These are phyloP conservation scores for Pitta sordida DNA, from an alignment of 2,113 vertebrate species.

Conservation along the genomic window DNA sequence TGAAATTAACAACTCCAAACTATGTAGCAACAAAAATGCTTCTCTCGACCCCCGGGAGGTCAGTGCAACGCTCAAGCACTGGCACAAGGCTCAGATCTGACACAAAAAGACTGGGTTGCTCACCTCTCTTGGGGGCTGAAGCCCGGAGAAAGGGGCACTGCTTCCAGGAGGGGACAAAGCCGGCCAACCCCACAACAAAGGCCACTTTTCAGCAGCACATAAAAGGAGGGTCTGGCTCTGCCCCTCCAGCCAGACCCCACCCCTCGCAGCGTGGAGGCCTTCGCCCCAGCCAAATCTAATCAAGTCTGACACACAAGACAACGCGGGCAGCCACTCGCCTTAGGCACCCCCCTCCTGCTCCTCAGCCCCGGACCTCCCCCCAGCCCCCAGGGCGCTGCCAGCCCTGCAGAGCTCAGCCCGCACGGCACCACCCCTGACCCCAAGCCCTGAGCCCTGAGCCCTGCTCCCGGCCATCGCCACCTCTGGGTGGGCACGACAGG, in stretches of 20 bases:
- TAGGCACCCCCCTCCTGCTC: neutral
- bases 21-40: neutral
- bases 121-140: neutral
- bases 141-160: neutral
- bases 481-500: neutral
- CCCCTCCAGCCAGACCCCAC: constrained; percentile 35
- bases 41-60: neutral
- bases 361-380: neutral
- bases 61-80: neutral
- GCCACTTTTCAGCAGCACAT: constrained; percentile 40
- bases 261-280: constrained; percentile 24
- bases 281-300: constrained; percentile 26
- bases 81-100: neutral
- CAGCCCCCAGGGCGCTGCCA: neutral
- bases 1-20: constrained; percentile 9
- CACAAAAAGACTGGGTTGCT: neutral
- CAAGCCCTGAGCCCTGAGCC: too few relatives aligned
- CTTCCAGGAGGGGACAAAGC: constrained; percentile 24
- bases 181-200: constrained; percentile 38
- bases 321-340: neutral
- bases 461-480: rapidly evolving
- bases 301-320: constrained; percentile 10
- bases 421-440: neutral
- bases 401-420: neutral
- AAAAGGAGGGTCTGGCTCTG: constrained; percentile 30